A percentile compares a stretch with the other conserved stretches of the same genome.
phyloP scores from a whole-genome alignment of 2,113 vertebrate species.

The Salminus brasiliensis region DNA sequence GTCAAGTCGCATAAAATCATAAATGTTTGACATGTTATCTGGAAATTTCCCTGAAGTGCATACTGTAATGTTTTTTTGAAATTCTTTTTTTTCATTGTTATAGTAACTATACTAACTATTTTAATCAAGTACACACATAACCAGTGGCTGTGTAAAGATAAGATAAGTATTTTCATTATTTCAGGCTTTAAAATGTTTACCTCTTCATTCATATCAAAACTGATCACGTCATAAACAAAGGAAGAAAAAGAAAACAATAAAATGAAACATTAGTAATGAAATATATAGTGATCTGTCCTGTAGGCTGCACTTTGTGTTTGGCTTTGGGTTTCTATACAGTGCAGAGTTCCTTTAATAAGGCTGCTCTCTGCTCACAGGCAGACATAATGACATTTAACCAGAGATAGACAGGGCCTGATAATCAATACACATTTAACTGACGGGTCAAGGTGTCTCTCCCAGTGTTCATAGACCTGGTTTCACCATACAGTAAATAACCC shows the following conservation, averaged over 20 bases:
- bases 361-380: constrained; percentile 49
- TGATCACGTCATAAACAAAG: neutral
- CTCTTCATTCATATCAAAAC: neutral
- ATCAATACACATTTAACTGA: constrained; percentile 62
- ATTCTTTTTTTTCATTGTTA: no score
- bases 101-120: no score
- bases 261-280: neutral
- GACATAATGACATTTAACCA: constrained; percentile 63
- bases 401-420: constrained; percentile 60
- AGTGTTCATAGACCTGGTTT: constrained; percentile 16
- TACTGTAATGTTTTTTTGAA: no score
- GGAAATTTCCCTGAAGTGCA: no score
- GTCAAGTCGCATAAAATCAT: no score
- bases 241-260: neutral
- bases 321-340: constrained; percentile 1
- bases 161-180: no score
- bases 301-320: neutral
- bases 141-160: no score
- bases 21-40: no score
- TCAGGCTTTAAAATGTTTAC: neutral
- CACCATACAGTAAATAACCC: constrained; percentile 23
- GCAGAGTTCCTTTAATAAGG: constrained; percentile 54
- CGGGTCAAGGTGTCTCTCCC: constrained; percentile 39
- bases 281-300: constrained; percentile 50
- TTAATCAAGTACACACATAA: no score